phyloP scores from a whole-genome alignment of 92 coral and sea anemone species.

The Phenganax subtilis region DNA sequence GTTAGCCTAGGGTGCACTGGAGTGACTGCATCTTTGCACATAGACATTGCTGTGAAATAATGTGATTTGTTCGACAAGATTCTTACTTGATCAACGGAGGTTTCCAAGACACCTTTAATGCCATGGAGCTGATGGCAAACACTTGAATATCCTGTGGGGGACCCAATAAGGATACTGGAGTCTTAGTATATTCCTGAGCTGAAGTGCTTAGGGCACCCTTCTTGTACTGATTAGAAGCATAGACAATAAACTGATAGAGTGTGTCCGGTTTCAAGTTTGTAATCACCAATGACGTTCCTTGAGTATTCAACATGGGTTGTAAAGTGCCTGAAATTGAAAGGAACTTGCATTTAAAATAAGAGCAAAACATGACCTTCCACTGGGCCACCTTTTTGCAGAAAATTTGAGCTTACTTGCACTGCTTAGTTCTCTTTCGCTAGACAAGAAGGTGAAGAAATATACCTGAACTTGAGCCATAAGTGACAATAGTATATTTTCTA shows the following conservation, averaged over 20 bases:
- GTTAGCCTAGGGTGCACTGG: too few species aligned
- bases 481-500: constrained; percentile 41
- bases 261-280: constrained; percentile 50
- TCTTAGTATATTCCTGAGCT: constrained; percentile 38
- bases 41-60: not conserved
- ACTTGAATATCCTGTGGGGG: constrained; percentile 59
- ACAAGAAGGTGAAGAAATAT: not conserved
- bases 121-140: constrained; percentile 48
- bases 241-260: constrained; percentile 48
- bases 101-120: constrained; percentile 67
- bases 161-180: constrained; percentile 25
- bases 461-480: not conserved
- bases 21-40: too few species aligned
- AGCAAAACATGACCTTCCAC: not conserved
- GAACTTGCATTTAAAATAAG: not conserved
- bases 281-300: constrained; percentile 16
- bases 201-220: constrained; percentile 41
- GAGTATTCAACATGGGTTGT: not conserved
- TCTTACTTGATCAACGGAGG: constrained; percentile 64
- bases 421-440: too few species aligned
- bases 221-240: constrained; percentile 49
- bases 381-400: too few species aligned
- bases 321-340: not conserved
- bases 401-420: too few species aligned
- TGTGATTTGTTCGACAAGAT: too few species aligned